Percentiles rank a stretch among this genome's conserved stretches.
phyloP scores from a whole-genome alignment of 2,797 vertebrate genomes.

The Yasuhikotakia modesta region DNA sequence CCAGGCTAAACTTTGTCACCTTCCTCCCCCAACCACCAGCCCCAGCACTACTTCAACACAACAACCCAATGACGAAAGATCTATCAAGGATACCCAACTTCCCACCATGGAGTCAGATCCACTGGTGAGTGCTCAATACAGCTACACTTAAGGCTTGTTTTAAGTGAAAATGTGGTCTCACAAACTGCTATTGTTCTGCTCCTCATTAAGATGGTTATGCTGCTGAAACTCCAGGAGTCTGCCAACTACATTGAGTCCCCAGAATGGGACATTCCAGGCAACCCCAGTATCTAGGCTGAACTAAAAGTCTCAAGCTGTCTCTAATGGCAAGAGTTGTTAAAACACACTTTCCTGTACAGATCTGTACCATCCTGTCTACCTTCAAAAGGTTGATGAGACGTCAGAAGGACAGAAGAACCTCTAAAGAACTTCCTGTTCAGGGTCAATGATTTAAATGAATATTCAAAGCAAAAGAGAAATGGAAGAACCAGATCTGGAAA shows the following conservation, averaged over 20 bases:
- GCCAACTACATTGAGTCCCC: conserved; percentile 97
- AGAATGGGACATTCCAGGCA: conserved; percentile 79
- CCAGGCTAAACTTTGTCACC: conserved; percentile 92
- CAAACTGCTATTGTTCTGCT: background rate
- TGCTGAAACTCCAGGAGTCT: conserved; percentile 97
- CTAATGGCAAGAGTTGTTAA: conserved; percentile 60
- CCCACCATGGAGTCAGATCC: conserved; percentile 92
- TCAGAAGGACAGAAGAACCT: conserved; percentile 8
- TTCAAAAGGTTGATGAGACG: background rate
- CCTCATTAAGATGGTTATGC: conserved; percentile 90
- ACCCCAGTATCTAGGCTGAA: conserved; percentile 74
- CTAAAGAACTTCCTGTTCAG: conserved; percentile 6
- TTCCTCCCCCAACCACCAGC: conserved; percentile 87
- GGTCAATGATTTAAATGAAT: conserved; percentile 1
- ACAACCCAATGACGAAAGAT: conserved; percentile 80
- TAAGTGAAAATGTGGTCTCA: background rate
- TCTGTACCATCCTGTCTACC: background rate
- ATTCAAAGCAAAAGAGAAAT: conserved; percentile 38
- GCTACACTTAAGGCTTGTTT: background rate
- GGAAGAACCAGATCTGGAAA: conserved; percentile 31
- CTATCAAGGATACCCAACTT: conserved; percentile 84
- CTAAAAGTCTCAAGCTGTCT: conserved; percentile 14
- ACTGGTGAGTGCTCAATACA: conserved; percentile 76
- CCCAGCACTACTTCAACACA: conserved; percentile 63
- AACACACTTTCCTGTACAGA: conserved; percentile 28